phyloP scores from a whole-genome alignment of 2,888 invertebrate species.

The Drosophila lutescens region DNA sequence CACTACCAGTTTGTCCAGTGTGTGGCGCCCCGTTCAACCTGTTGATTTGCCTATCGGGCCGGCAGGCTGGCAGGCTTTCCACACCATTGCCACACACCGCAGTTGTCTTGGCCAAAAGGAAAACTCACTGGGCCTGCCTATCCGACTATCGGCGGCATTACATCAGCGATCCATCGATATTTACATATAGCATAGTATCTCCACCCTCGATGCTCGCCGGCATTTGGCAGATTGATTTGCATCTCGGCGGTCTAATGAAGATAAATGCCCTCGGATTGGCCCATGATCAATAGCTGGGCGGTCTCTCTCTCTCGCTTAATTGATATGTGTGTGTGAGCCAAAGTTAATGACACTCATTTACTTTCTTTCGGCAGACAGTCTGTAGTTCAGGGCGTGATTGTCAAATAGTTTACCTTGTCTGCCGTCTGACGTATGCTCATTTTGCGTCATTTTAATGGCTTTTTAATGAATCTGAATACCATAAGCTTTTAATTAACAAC shows the following conservation, averaged over 20 bases:
- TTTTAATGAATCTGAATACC: slow-evolving; percentile 13
- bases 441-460: slow-evolving; percentile 25
- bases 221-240: slow-evolving; percentile 70
- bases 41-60: slow-evolving; percentile 74
- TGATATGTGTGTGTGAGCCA: slow-evolving; percentile 44
- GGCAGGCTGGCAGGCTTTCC: slow-evolving; percentile 31
- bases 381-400: slow-evolving; percentile 18
- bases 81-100: slow-evolving; percentile 40
- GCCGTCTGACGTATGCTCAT: not conserved
- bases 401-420: slow-evolving; percentile 15
- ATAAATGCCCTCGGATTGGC: slow-evolving; percentile 64
- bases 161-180: slow-evolving; percentile 68
- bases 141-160: slow-evolving; percentile 69
- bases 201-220: slow-evolving; percentile 12
- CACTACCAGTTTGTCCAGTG: slow-evolving; percentile 72
- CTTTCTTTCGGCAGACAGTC: slow-evolving; percentile 28
- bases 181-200: slow-evolving; percentile 53
- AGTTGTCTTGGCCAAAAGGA: slow-evolving; percentile 40
- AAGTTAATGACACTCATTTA: slow-evolving; percentile 39
- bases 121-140: slow-evolving; percentile 56
- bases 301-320: slow-evolving; percentile 52
- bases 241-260: slow-evolving; percentile 72
- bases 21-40: slow-evolving; percentile 62
- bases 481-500: slow-evolving; percentile 12
- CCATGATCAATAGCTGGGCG: slow-evolving; percentile 53